Base-by-base conservation (phyloP, 2,888 invertebrate species). In the Polietes domitor region DNA sequence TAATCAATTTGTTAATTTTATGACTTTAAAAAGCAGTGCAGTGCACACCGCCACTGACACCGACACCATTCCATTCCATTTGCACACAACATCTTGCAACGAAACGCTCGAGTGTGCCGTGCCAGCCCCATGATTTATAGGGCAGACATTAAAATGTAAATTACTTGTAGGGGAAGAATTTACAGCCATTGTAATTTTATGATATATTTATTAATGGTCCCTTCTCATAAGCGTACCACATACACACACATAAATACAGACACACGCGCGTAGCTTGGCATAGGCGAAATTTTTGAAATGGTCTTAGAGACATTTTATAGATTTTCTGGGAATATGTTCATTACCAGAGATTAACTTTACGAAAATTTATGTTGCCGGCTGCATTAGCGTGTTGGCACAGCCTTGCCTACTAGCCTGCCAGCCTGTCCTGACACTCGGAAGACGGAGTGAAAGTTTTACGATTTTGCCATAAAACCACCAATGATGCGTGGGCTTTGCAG, bases 1-100 rank as follows among this genome's bases (percentile, higher is more conserved):
- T 79, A 84, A 84, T 84, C 84, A 84, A 84, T 84, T 84, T 84
- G 81, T 81, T 84, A 84, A 84, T 84, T 81, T 83, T 84, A 81
- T 79, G 81, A 78, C 78, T 84, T 84, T 84, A 84, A 84, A 84
- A 76, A 68, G 68, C 68, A 43, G 24, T 68, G 68, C 68, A 43
- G 24, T 68, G 43, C 68, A 68, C 68, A 43, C 32, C 32, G 21
- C 55, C 55, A 21, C 55, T 9, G 9, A 4, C 32, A 4, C 2
- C n/a, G 41, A 37, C 43, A 43, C 19, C 43, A 47, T 41, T 10
- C 43, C 43, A 32, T 68, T 24, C 21, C n/a, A 24, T 21, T 15
- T n/a, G 19, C 19, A 15, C 15, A 1, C 68, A 41, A 68, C 68
- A 68, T 68, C 68, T 68, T 68, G 68, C 68, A 58, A 47, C 61